Evolutionary conservation across 2,797 vertebrate species (phyloP).

Genomic region (Pangasius mekongensis): DNA sequence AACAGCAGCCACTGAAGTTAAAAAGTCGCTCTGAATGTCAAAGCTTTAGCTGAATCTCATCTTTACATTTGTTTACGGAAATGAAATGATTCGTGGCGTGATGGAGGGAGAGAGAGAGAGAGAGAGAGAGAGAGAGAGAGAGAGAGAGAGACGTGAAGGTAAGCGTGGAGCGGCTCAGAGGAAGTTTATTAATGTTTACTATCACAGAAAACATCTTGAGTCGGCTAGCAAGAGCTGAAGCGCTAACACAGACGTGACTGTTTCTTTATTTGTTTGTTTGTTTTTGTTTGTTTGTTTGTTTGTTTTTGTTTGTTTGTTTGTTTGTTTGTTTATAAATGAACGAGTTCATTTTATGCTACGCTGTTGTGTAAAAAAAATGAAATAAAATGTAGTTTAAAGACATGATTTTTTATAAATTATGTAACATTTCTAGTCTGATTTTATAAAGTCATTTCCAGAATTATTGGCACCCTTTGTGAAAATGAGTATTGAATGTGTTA

Average conservation of each 20-base stretch:
- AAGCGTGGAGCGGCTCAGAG: neutral
- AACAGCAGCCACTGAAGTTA: neutral
- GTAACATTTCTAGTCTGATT: no score
- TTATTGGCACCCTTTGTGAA: neutral
- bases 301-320: no score
- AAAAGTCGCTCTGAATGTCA: neutral
- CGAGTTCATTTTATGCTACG: no score
- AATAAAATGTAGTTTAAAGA: no score
- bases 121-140: neutral
- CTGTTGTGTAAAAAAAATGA: no score
- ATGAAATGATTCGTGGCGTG: neutral
- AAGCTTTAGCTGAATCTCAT: neutral
- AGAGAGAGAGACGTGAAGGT: neutral
- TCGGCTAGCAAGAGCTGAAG: no score
- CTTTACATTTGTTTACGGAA: neutral
- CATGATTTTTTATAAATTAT: no score
- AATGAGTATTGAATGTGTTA: neutral
- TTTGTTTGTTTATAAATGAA: no score
- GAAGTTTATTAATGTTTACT: neutral
- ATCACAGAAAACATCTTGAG: neutral
- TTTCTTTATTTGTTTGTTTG: no score
- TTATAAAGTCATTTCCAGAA: no score
- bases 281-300: no score
- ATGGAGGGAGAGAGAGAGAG: neutral
- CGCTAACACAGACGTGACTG: no score